Base-by-base conservation (phyloP, 2,888 invertebrate genomes). In the Eledone cirrhosa region DNA sequence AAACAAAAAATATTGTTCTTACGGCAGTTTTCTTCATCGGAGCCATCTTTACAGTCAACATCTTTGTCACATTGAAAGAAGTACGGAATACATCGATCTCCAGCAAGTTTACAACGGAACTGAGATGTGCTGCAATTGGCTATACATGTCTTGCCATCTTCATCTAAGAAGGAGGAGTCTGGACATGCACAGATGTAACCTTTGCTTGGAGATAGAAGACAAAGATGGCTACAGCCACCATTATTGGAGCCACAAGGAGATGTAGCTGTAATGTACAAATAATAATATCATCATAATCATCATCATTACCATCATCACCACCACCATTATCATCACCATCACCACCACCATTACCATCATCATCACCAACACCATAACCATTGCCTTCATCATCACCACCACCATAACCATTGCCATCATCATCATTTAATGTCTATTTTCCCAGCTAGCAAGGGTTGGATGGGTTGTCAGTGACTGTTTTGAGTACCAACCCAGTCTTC, bases 201-300 rank as follows among this genome's bases (percentile, higher is more conserved):
- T 47, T 92, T 92, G 24, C 92, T 92, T 24, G 97, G 96, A 0
- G 96, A 94, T 69, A 99, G 94, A 41, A 99, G 92, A 89, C 99
- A 99, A 11, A 99, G 93, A 92, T 99, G 98, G 0, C 97, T 96
- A 89, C 99, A 99, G 5, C 97, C 97, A 31, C 98, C 98, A 89
- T 99, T 99, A 89, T 96, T 95, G 0, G 92, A 92, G 0, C 95
- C 96, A 88, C 99, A 99, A 0, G 99, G 98, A 91, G 98, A 97
- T 1, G 93, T 92, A 87, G 95, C 91, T 86, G 82, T 1, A 77
- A 48, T 41, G 11, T 31, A 72, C 8, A 72, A 72, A 67, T 4
- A 67, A 29, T 8, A 29, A 67, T 67, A 41, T 19, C 63, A 11
- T 19, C 63, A 16, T 19, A 13, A 11, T 14, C 22, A 11, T 63